Percentiles rank a stretch among this genome's conserved stretches.
These are phyloP conservation scores for Corythoichthys intestinalis DNA, from an alignment of 2,113 vertebrate species.

Conservation along the genomic window DNA sequence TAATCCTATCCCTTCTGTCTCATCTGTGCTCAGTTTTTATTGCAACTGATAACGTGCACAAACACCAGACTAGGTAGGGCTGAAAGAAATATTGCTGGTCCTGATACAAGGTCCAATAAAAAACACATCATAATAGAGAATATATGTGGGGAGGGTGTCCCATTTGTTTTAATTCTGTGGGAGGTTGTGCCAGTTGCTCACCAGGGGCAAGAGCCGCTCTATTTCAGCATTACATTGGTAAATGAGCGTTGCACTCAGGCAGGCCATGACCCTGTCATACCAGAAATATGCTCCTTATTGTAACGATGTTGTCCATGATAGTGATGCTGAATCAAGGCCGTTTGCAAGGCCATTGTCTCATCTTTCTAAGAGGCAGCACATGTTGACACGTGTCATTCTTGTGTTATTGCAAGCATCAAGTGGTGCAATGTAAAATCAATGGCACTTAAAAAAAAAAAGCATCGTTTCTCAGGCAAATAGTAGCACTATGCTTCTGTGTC, in stretches of 20 bases:
- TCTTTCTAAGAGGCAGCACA: slow-evolving; percentile 3
- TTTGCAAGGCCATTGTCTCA: slow-evolving; percentile 22
- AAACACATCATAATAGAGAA: slow-evolving; percentile 1
- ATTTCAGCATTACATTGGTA: slow-evolving; percentile 18
- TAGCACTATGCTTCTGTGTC: too few species aligned
- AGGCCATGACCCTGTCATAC: slow-evolving; percentile 27
- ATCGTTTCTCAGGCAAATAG: too few species aligned
- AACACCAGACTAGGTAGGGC: slow-evolving; percentile 27
- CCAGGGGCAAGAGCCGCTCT: slow-evolving; percentile 4
- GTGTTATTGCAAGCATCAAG: slow-evolving; percentile 15
- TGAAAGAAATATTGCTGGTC: slow-evolving; percentile 39
- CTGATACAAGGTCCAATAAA: slow-evolving; percentile 29
- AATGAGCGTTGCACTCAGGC: slow-evolving; percentile 5
- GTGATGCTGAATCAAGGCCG: slow-evolving; percentile 42
- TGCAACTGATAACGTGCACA: slow-evolving; percentile 36
- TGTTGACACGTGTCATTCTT: slow-evolving; percentile 23
- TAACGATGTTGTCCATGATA: slow-evolving; percentile 21
- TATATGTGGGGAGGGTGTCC: slow-evolving; percentile 22
- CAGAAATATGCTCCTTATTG: slow-evolving; percentile 34
- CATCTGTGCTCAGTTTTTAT: slow-evolving; percentile 51
- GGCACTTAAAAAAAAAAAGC: not conserved
- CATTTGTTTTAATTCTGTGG: slow-evolving; percentile 33
- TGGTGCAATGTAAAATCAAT: not conserved
- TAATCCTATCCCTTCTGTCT: slow-evolving; percentile 36
- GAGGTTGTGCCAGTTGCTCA: slow-evolving; percentile 25